These are phyloP conservation scores for Leiothrix lutea DNA, from an alignment of 2,113 vertebrate species.

Conservation along the genomic window DNA sequence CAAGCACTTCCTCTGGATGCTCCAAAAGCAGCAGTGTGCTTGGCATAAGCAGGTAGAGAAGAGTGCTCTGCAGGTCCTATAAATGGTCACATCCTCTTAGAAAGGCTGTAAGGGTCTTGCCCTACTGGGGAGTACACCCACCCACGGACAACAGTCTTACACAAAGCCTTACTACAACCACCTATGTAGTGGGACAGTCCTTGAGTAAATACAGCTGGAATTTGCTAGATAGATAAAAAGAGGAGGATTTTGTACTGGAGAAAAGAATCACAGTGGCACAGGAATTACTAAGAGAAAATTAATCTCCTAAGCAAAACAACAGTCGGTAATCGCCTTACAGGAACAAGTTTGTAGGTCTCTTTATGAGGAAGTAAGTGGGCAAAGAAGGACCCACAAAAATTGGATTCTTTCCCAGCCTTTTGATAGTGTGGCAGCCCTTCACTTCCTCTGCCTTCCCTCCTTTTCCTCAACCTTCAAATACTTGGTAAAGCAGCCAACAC, in stretches of 20 bases:
- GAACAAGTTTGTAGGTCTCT: neutral
- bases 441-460: neutral
- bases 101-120: neutral
- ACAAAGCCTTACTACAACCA: neutral
- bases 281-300: neutral
- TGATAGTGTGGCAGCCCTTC: neutral
- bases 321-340: neutral
- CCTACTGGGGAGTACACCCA: neutral
- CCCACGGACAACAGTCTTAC: neutral
- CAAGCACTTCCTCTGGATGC: neutral
- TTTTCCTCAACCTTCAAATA: neutral
- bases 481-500: neutral
- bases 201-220: neutral
- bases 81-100: neutral
- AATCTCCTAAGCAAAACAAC: neutral
- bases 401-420: neutral
- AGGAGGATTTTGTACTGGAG: neutral
- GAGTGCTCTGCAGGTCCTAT: neutral
- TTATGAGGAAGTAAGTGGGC: neutral
- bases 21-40: neutral
- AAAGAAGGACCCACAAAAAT: neutral
- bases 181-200: rapidly evolving
- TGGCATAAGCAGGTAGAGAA: neutral
- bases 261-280: neutral
- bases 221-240: neutral